Evolutionary conservation across 2,797 vertebrate species (phyloP).

Genomic region (Melanogrammus aeglefinus): DNA sequence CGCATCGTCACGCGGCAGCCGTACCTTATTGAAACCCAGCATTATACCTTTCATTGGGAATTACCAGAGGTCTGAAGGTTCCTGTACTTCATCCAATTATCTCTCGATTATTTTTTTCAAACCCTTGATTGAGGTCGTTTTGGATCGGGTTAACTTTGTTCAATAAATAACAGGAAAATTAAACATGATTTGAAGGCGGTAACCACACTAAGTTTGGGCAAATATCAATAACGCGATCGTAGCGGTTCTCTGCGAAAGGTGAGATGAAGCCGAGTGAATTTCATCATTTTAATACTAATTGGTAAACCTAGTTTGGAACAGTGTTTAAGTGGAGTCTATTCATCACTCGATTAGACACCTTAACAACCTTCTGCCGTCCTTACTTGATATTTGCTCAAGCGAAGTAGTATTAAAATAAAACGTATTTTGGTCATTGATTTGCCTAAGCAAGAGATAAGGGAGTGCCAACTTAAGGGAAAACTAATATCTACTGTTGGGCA

Average conservation of each 20-base stretch:
- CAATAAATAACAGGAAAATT: constrained; percentile 49
- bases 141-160: constrained; percentile 44
- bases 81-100: constrained; percentile 16
- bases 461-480: constrained; percentile 23
- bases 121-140: constrained; percentile 49
- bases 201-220: constrained; percentile 29
- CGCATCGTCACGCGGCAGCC: constrained; percentile 32
- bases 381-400: constrained; percentile 46
- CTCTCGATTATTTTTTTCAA: constrained; percentile 34
- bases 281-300: background rate
- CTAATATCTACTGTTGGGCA: background rate
- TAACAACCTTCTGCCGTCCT: background rate
- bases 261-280: background rate
- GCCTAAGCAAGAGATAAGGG: constrained; percentile 30
- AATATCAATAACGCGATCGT: constrained; percentile 16
- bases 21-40: constrained; percentile 43
- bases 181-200: constrained; percentile 19
- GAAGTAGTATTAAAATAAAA: constrained; percentile 23
- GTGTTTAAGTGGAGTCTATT: background rate
- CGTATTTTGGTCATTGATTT: constrained; percentile 50
- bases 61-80: constrained; percentile 51
- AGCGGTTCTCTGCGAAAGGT: background rate
- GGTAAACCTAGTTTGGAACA: no score
- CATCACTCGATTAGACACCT: background rate
- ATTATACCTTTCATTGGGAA: constrained; percentile 17